These are phyloP conservation scores for Sinocyclocheilus rhinocerous DNA, from an alignment of 2,113 vertebrate genomes.

Conservation along the genomic window DNA sequence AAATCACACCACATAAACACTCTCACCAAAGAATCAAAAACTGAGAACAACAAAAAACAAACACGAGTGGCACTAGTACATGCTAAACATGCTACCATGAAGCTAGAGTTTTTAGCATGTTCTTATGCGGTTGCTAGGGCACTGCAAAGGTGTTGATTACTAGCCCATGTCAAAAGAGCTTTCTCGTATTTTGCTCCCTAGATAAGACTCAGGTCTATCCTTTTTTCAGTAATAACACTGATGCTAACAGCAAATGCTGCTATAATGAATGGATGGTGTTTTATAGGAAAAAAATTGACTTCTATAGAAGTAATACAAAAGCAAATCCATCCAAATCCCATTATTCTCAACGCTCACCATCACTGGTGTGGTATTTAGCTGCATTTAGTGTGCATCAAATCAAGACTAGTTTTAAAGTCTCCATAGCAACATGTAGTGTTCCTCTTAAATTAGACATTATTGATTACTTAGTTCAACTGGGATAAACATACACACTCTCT, in stretches of 20 bases:
- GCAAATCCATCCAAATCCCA: not conserved
- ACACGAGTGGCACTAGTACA: not conserved
- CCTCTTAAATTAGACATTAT: constrained; percentile 16
- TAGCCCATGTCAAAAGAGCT: not conserved
- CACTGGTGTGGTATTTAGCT: not conserved
- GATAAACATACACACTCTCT: not conserved
- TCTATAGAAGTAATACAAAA: not conserved
- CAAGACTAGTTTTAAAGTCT: not conserved
- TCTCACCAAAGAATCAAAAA: not conserved
- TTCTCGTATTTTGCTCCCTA: not conserved
- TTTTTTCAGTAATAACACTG: not conserved
- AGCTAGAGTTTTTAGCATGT: not conserved
- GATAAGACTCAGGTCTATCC: not conserved
- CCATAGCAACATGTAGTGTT: constrained; percentile 7
- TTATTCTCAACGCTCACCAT: not conserved
- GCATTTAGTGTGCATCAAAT: not conserved
- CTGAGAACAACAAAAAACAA: not conserved
- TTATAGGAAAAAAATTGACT: not conserved
- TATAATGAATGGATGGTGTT: not conserved
- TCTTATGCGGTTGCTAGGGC: not conserved
- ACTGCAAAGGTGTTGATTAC: not conserved
- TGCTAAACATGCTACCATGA: not conserved
- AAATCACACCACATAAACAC: constrained; percentile 20
- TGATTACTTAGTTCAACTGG: not conserved
- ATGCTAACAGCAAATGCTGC: not conserved